Base-by-base conservation (phyloP, 2,888 invertebrate genomes). In the Pollenia angustigena region DNA sequence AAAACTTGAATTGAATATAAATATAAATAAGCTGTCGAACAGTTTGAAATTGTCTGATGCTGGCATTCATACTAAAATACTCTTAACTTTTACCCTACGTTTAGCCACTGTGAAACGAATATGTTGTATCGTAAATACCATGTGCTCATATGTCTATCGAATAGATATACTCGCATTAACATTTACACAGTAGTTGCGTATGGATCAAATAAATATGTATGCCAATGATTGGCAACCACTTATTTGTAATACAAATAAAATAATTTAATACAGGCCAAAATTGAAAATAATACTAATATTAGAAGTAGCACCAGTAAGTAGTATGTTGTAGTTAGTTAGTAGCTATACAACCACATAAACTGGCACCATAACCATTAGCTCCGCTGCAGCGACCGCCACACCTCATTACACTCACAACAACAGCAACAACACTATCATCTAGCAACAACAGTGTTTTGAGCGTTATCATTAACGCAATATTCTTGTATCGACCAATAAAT, bases 161-260 rank as follows among this genome's bases (percentile, higher is more conserved):
- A 56, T 16, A 64, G 11, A 76, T 8, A 50, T 7, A 48, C 23
- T 69, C n/a, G 10, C 68, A 58, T 69, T 58, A 40, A 23, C 48
- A 58, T 52, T 60, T 2, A 79, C 6, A n/a, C 6, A 44, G 18
- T 48, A 79, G 48, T 58, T 81, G 58, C 74, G 66, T 66, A 74
- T 74, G 81, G 42, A 23, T 66, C 54, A 62, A 42, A 52, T 79
- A 71, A 62, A 74, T 40, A 40, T 16, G 14, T n/a, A 50, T 14
- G 40, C 44, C 42, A 52, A 16, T 18, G 32, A 64, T 56, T 48
- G 62, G 46, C 48, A 60, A 78, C 23, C 71, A 78, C 72, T 78
- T 82, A 86, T 79, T 79, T 82, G 68, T 56, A 74, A 54, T 62
- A 74, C 54, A 85, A 79, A 74, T 66, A 66, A 72, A 66, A 81